Base-by-base conservation (phyloP, 2,888 invertebrate species). In the Papilio gigon region DNA sequence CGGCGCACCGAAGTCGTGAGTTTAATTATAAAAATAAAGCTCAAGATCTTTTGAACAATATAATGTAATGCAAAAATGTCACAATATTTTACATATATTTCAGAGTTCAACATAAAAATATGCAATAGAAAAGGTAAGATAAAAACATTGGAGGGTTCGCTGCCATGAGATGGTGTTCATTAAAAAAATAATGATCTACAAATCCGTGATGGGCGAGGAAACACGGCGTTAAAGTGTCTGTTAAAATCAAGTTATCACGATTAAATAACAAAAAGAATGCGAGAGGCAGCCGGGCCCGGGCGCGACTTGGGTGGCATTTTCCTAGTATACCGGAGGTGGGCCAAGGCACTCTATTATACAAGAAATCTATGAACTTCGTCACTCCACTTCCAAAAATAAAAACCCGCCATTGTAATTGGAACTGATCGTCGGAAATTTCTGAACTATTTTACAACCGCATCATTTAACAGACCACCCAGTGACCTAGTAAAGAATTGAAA, bases 251-350 rank as follows among this genome's bases (percentile, higher is more conserved):
- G 71, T 67, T 67, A 67, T 67, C 69, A 62, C 62, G 56, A 59
- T 67, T 53, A 64, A 67, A 71, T 42, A 66, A 66, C 62, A 65
- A 71, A 69, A 66, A 70, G 47, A 61, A 61, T 65, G 56, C 44
- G 35, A 53, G 64, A 22, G 63, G 47, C 12, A 47, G 47, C 47
- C 58, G 50, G 58, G 56, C 61, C 56, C 72, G 78, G 79, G 75
- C 75, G 80, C 89, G 75, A 84, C 89, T 86, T 89, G 90, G 90
- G 90, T 90, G 90, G 89, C 86, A 77, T 82, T 78, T 88, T 89
- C 87, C 83, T 85, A 84, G 88, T 86, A 87, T 84, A 83, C 80
- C 84, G 83, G 82, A 81, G 83, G 84, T 82, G 82, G 83, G 78
- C 82, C 74, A 76, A 78, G 76, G 71, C 47, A 58, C 53, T 69